These are phyloP conservation scores for Phaethon lepturus DNA, from an alignment of 2,113 vertebrate genomes.

Conservation along the genomic window DNA sequence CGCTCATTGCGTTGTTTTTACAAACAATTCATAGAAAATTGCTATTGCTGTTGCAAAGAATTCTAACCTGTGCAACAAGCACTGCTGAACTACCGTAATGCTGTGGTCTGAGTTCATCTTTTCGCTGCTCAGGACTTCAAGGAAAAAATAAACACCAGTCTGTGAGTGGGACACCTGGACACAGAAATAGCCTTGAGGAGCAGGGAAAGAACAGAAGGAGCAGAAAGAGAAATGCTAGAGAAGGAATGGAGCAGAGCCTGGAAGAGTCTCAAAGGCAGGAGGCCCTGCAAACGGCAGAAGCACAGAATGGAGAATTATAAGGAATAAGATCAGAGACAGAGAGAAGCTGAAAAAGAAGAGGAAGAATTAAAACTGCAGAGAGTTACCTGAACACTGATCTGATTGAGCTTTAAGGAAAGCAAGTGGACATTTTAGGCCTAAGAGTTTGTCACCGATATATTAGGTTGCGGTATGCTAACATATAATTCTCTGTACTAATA, in stretches of 20 bases:
- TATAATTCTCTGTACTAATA: neutral
- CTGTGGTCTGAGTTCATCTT: neutral
- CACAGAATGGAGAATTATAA: neutral
- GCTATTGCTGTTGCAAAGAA: neutral
- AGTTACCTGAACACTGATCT: neutral
- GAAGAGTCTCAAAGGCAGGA: neutral
- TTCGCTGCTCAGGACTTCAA: neutral
- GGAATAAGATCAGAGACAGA: neutral
- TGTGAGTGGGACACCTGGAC: neutral
- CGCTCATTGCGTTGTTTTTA: neutral
- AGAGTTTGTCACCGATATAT: neutral
- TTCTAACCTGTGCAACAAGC: fast-evolving
- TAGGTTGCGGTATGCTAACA: neutral
- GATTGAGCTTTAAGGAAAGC: neutral
- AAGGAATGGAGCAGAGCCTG: neutral
- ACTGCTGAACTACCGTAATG: neutral
- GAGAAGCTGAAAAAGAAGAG: neutral
- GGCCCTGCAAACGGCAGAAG: neutral
- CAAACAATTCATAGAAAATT: neutral
- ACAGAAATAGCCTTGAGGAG: neutral
- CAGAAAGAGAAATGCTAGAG: neutral
- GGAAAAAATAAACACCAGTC: neutral
- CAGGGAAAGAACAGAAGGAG: neutral
- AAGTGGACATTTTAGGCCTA: neutral
- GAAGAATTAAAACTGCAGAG: neutral